Conservation (phyloP, 1,140 invertebrate species). For the Neodiprion pinetum region DNA sequence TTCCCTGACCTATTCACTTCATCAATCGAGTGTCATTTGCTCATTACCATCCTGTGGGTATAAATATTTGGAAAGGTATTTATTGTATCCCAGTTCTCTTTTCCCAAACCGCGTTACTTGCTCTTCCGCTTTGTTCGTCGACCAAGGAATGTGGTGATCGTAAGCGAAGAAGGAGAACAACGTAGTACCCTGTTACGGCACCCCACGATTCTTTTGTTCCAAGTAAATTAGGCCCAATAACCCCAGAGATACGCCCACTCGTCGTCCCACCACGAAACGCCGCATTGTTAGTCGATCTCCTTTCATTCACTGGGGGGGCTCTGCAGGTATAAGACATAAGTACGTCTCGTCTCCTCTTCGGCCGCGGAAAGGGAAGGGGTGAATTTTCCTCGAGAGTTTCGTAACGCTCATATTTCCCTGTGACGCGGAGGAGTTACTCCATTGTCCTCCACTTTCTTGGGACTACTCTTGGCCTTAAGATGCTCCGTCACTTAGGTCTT, state of each 20-base stretch:
- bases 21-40: too few species aligned
- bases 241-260: neutral
- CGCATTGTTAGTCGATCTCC: neutral
- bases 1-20: too few species aligned
- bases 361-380: slow-evolving; percentile 10
- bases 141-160: too few species aligned
- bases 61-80: neutral
- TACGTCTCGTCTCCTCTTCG: neutral
- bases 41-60: neutral
- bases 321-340: neutral
- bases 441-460: slow-evolving; percentile 61
- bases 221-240: slow-evolving; percentile 34
- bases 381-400: slow-evolving; percentile 35
- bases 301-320: neutral
- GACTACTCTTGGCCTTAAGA: slow-evolving; percentile 41
- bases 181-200: slow-evolving; percentile 55
- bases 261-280: neutral
- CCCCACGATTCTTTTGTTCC: slow-evolving; percentile 60
- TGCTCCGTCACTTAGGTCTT: slow-evolving; percentile 20
- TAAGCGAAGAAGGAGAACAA: slow-evolving; percentile 12
- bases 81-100: too few species aligned
- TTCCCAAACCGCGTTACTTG: too few species aligned
- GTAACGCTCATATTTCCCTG: slow-evolving; percentile 59
- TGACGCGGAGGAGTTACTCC: slow-evolving; percentile 58
- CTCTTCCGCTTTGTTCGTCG: too few species aligned